Base-by-base conservation (phyloP, 1,140 invertebrate genomes). In the Orius insidiosus region DNA sequence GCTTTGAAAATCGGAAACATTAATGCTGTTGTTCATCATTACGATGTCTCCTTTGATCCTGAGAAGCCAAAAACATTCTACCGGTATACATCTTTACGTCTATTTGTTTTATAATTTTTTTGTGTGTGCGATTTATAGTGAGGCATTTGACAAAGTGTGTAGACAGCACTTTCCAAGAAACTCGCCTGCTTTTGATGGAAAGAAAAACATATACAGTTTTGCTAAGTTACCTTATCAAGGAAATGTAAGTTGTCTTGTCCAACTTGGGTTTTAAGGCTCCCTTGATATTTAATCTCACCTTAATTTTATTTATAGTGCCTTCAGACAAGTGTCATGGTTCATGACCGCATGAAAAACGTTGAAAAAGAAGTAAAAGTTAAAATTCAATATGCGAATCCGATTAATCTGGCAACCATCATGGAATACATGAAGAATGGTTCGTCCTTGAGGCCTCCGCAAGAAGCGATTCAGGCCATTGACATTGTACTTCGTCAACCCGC, bases 381-480 rank as follows among this genome's bases (percentile, higher is more conserved):
- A 8, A 61, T 85, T 1, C 74, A 72, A 40, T 68, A 64, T 56
- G 68, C 68, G 1, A 63, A 48, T 15, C 14, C 1, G 11, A 50
- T 57, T 10, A 24, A 60, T 5, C 62, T 78, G 10, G 65, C 66
- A 52, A 56, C 46, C 38, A 76, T 51, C 57, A 65, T 37, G 56
- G 58, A 63, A 52, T 79, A 58, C 48, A 52, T 65, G 46, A 51
- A 16, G 55, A 62, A 55, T 45, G 67, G 65, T 6, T 46, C 60
- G 53, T 56, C 50, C 38, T 47, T 59, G 50, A 54, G 59, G 49
- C 54, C 63, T 51, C 79, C 85, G 3, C 73, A 75, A 56, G 74
- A 77, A 31, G 69, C 71, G 1, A 59, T 85, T 8, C 80, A 84
- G 62, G 83, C 77, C 41, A 58, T 94, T 2, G 87, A 94, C 60